Percentiles rank a stretch among this genome's conserved stretches.
phyloP scores from a whole-genome alignment of 30 jellyfish, hydroid and myxozoan species.

The Chrysaora quinquecirrha region DNA sequence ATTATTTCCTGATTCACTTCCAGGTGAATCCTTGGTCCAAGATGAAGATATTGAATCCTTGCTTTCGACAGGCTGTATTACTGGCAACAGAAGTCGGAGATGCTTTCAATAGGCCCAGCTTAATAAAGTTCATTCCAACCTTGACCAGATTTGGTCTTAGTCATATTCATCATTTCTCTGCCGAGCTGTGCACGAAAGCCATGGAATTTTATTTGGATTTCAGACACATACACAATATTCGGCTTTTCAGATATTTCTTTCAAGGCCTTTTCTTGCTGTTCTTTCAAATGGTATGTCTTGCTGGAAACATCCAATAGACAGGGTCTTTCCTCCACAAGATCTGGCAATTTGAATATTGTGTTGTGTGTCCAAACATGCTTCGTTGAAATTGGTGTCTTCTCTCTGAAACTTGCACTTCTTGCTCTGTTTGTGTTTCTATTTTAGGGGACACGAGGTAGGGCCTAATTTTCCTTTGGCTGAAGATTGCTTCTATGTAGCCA shows the following conservation, averaged over 20 bases:
- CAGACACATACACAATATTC: background rate
- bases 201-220: background rate
- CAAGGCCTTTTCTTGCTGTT: background rate
- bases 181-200: constrained; percentile 1
- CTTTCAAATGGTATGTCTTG: background rate
- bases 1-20: no score
- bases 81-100: background rate
- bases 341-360: no score
- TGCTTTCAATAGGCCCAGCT: background rate
- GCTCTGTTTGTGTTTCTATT: no score
- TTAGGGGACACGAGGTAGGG: no score
- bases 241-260: background rate
- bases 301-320: background rate
- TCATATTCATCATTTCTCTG: background rate
- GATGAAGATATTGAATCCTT: no score
- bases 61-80: background rate
- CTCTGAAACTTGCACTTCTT: no score
- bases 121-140: background rate
- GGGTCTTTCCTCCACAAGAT: constrained; percentile 10
- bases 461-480: no score
- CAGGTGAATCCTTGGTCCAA: no score
- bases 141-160: constrained; percentile 2
- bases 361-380: no score
- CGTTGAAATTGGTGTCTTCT: no score
- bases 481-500: no score